Evolutionary conservation across 2,888 invertebrate genomes (phyloP), one percentile per base, ranked within the genome.

Genomic region (Ecliptopera silaceata): DNA sequence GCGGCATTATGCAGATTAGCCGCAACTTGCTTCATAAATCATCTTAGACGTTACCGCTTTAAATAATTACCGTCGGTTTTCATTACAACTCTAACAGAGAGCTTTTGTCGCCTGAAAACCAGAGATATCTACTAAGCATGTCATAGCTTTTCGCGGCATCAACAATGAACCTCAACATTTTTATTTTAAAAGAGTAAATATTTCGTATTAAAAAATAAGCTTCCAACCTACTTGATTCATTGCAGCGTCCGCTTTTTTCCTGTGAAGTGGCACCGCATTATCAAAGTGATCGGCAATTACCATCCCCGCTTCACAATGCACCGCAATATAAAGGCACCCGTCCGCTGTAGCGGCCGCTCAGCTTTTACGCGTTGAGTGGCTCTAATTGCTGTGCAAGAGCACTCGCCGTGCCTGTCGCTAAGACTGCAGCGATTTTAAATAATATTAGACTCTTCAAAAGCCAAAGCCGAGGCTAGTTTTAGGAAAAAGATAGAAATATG

Each of bases 31-130:
- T 59, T 65, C 64, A 67, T 80, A 78, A 82, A 81, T 83, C 82
- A 77, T 65, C 56, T 61, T 57, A 57, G 69, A 62, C 66, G 76
- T 70, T 71, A 55, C 59, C 70, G 60, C 70, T 71, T 70, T 68
- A 74, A 77, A 76, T 77, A 77, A 79, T 79, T 77, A 74, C 68
- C 67, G 63, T 62, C 66, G 71, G 66, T 65, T 72, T 76, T 74
- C 71, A 77, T 75, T 68, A 61, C 48, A 50, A 39, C 26, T 45
- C 45, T 29, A 18, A 11, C 39, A 4, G 39, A 22, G 18, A 20
- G 45, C 32, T 15, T 10, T 6, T 5, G 11, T 18, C 3, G 29
- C 32, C 45, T 45, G 45, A 31, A 45, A 39, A n/a, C 6, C 12
- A 5, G 22, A 51, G 56, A 56, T 55, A 43, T 10, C 36, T 3